Evolutionary conservation across 2,888 invertebrate species (phyloP), one percentile per base, ranked within the genome.

Genomic region (Alloplasta piceator): DNA sequence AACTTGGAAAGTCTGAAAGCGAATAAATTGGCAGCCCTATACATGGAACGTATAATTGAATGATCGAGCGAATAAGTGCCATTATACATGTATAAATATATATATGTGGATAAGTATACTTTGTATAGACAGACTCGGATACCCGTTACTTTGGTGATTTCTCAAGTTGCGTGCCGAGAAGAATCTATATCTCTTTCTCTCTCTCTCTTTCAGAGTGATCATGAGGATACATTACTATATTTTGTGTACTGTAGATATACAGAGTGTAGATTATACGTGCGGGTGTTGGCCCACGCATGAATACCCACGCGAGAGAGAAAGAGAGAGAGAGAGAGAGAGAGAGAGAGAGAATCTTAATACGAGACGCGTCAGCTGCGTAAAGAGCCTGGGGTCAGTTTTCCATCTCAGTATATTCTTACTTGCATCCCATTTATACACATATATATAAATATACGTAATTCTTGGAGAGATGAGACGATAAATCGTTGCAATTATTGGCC

Each of bases 321-420:
- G 39, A 26, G 52, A 52, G 73, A 66, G 26, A 36, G 58, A 39
- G 39, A 26, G 52, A 52, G n/a, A n/a, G 85, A 79, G 58, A 63
- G 73, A 66, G 26, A 36, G 58, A 39, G 39, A 26, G 52, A 52
- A 78, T 83, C 81, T 85, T 85, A 87, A 87, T 87, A 86, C 86
- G 84, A 76, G 85, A 72, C 84, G 87, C 89, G 88, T 88, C 88
- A 89, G 89, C 88, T 89, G 89, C 88, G 89, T 90, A 89, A 89
- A 89, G 87, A 89, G 84, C 85, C 86, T 81, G 83, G 85, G 86
- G 84, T 67, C 52, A 48, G 68, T 75, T 81, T 73, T 61, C 76
- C 60, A 56, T 66, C 70, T 72, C 39, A 46, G 55, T 71, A 68
- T 73, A 80, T 80, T 46, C 73, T 68, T n/a, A n/a, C 72, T 26